Conservation (phyloP, 2,113 vertebrate genomes). For the Tretioscincus oriximinensis region DNA sequence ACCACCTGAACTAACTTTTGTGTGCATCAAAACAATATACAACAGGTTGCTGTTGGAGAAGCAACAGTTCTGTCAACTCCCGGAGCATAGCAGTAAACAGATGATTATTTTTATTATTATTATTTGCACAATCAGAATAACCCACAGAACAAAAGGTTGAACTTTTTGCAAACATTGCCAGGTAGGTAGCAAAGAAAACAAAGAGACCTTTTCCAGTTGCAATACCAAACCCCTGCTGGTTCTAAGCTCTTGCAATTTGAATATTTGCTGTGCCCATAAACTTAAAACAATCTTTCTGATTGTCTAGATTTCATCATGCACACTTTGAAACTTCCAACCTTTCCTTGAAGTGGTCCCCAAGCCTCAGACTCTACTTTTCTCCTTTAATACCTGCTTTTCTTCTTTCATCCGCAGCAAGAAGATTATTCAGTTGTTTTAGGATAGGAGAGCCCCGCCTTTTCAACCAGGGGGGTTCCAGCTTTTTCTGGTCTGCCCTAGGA, state of each 20-base stretch:
- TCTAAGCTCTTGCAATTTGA: too few relatives aligned
- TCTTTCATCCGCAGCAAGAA: neutral
- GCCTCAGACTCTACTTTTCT: neutral
- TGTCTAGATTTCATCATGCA: too few relatives aligned
- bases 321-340: neutral
- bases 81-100: neutral
- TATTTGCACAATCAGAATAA: neutral
- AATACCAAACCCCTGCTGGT: neutral
- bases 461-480: neutral
- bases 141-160: neutral
- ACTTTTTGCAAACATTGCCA: neutral
- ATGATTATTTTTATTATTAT: too few relatives aligned
- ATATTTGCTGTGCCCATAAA: too few relatives aligned
- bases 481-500: too few relatives aligned
- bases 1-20: neutral
- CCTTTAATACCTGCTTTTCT: neutral
- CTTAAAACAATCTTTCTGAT: neutral
- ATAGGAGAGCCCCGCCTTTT: neutral
- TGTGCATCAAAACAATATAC: neutral
- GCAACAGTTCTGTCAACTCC: too few relatives aligned
- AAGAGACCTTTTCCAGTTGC: too few relatives aligned
- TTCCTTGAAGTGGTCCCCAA: too few relatives aligned
- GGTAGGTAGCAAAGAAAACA: neutral
- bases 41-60: slow-evolving; percentile 1
- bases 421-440: neutral